Percentiles rank a stretch among this genome's conserved stretches.
Evolutionary conservation across 2,797 vertebrate species (phyloP).

Genomic region (Buceros bicornis): DNA sequence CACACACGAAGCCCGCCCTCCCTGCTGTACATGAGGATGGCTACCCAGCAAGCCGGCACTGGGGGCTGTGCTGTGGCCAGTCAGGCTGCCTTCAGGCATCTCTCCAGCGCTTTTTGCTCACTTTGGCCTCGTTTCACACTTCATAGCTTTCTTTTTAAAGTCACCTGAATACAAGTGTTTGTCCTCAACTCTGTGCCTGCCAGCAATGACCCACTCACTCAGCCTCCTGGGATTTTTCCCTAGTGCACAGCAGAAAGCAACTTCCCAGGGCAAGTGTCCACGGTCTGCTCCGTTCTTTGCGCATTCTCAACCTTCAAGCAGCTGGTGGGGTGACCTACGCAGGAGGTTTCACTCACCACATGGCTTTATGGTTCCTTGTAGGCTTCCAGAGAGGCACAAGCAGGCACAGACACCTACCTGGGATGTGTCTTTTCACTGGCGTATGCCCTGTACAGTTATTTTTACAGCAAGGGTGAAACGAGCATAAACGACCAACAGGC

Average conservation of each 20-base stretch:
- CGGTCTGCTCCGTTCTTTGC: neutral
- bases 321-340: neutral
- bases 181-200: neutral
- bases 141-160: neutral
- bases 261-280: neutral
- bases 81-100: accelerated
- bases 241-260: neutral
- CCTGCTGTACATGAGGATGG: accelerated
- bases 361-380: neutral
- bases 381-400: neutral
- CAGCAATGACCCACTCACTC: neutral
- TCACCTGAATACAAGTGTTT: neutral
- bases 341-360: neutral
- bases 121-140: neutral
- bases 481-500: neutral
- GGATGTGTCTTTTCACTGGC: neutral
- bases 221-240: neutral
- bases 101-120: neutral
- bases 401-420: neutral
- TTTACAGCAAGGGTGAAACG: neutral
- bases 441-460: neutral
- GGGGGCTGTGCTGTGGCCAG: neutral
- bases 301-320: neutral
- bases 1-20: neutral
- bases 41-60: neutral